Base-by-base conservation (phyloP, 2,797 vertebrate genomes). In the Sarcoramphus papa region DNA sequence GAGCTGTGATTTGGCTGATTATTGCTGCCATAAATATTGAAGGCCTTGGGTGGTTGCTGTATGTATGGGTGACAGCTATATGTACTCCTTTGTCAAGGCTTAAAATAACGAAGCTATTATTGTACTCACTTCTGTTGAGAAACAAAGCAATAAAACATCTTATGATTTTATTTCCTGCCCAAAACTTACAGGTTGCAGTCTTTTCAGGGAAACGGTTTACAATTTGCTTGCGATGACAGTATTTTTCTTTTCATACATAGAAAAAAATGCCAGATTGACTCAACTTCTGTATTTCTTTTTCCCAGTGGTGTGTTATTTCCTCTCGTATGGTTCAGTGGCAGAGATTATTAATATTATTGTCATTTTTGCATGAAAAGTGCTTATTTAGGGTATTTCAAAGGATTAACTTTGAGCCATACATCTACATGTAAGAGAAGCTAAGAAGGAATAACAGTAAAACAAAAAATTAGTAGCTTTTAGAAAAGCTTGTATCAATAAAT, bases 171-270 rank as follows among this genome's bases (percentile, higher is more conserved):
- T 77, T 79, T 85, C 54, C 91, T 95, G 77, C 64, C 60, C 74
- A 8, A 89, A 89, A 88, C 30, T 63, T 40, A 50, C 17, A 64
- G 15, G 41, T 31, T 65, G 15, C 9, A 87, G 19, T 37, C 12
- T 78, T 82, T 76, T 70, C n/a, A 41, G 51, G 31, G 30, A 48
- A 87, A 24, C 5, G 2, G 0, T 75, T 93, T 67, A 16, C 56
- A 81, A 28, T 75, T 89, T 79, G 1, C n/a, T 75, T 16, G 18
- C 25, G 5, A 14, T 41, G n/a, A 25, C 33, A 48, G 5, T 40
- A 40, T 80, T 90, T 79, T 76, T 27, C 2, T 14, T 76, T 63
- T 77, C 0, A 0, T 33, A 35, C 1, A 0, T 24, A 33, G 9
- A 54, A 51, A 15, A 59, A 67, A 7, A 6, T 3, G 3, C 3